phyloP scores from a whole-genome alignment of 1,140 invertebrate genomes.

The Monomorium pharaonis region DNA sequence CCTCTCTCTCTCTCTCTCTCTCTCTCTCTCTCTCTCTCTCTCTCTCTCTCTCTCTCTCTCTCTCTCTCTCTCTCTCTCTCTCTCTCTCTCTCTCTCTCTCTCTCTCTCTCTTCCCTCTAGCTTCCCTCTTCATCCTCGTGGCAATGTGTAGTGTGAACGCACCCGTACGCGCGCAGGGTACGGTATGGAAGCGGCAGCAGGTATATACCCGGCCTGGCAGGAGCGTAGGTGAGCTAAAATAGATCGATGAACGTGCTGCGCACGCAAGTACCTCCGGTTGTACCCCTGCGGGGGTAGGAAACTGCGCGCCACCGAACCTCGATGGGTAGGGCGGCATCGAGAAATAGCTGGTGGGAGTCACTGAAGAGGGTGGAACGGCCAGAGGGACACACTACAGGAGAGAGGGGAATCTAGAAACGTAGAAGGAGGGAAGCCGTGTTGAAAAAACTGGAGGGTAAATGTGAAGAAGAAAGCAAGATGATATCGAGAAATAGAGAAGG shows the following conservation, averaged over 20 bases:
- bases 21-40: background rate
- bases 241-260: constrained; percentile 79
- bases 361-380: constrained; percentile 55
- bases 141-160: constrained; percentile 65
- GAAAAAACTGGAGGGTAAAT: constrained; percentile 32
- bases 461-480: background rate
- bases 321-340: constrained; percentile 48
- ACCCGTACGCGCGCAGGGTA: constrained; percentile 47
- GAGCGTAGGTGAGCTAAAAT: constrained; percentile 77
- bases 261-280: constrained; percentile 75
- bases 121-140: background rate
- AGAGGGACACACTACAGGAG: constrained; percentile 21
- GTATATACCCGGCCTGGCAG: constrained; percentile 64
- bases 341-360: constrained; percentile 56
- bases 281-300: constrained; percentile 63
- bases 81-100: background rate
- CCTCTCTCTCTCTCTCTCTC: background rate
- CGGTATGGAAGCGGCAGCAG: constrained; percentile 52
- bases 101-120: background rate
- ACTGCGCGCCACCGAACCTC: constrained; percentile 41
- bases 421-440: constrained; percentile 31
- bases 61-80: background rate
- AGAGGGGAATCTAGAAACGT: constrained; percentile 40
- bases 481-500: constrained; percentile 11
- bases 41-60: background rate